Conservation (phyloP, 2,888 invertebrate species). For the Rugalucina vietnamica region DNA sequence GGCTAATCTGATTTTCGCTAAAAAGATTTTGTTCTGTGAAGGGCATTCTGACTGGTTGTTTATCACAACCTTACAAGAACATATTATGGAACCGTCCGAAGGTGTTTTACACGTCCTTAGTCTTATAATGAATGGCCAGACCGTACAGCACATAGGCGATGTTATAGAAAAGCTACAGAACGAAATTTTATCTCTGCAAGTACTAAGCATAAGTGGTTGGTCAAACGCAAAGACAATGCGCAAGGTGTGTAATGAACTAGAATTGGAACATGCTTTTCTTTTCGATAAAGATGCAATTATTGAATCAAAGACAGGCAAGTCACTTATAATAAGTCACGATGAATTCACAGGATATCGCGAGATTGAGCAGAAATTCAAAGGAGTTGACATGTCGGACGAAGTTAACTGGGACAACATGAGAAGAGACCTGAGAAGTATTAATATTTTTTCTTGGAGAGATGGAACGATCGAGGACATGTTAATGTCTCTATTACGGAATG, state of each 20-base stretch:
- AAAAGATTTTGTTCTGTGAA: constrained; percentile 16
- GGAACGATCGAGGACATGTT: constrained; percentile 1
- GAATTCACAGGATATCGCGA: too few relatives aligned
- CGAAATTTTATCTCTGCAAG: neutral
- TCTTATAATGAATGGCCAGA: too few relatives aligned
- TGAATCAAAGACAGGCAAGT: too few relatives aligned
- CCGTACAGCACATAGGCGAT: too few relatives aligned
- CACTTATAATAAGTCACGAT: too few relatives aligned
- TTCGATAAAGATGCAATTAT: neutral
- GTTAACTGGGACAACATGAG: too few relatives aligned
- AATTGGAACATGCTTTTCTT: neutral
- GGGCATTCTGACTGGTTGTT: constrained; percentile 20
- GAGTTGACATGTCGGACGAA: too few relatives aligned
- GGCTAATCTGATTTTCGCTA: constrained; percentile 17
- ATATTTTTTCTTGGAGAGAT: neutral
- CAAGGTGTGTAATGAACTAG: neutral
- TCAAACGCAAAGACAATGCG: neutral
- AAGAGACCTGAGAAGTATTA: too few relatives aligned
- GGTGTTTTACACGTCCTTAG: neutral
- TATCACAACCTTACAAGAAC: neutral
- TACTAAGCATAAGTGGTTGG: neutral
- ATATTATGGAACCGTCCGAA: neutral
- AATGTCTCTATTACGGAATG: neutral
- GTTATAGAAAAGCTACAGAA: neutral
- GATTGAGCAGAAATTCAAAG: too few relatives aligned